Evolutionary conservation across 2,888 invertebrate genomes (phyloP).

Genomic region (Lissonota sp.): DNA sequence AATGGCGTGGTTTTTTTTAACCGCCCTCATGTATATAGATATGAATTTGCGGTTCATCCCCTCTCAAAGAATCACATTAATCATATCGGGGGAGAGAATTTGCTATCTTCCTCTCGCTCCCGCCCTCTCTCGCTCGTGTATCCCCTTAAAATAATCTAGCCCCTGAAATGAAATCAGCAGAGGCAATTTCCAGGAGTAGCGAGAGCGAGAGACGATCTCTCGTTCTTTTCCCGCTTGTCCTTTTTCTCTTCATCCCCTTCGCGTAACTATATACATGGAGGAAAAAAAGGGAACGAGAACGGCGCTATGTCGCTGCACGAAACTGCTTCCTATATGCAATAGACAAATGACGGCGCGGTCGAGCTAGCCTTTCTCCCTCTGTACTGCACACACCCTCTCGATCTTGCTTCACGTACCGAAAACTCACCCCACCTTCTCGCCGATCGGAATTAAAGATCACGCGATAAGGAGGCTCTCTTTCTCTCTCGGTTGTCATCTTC

Average conservation of each 20-base stretch:
- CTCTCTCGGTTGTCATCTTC: slow-evolving; percentile 55
- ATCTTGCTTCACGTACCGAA: slow-evolving; percentile 35
- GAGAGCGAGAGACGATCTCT: slow-evolving; percentile 72
- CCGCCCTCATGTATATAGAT: slow-evolving; percentile 1
- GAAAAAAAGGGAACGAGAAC: slow-evolving; percentile 39
- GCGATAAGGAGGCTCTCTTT: slow-evolving; percentile 77
- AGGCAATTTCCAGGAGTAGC: slow-evolving; percentile 81
- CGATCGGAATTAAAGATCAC: slow-evolving; percentile 82
- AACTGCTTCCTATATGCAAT: slow-evolving; percentile 74
- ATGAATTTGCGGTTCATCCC: slow-evolving; percentile 52
- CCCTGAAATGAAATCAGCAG: slow-evolving; percentile 83
- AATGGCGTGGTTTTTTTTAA: no score
- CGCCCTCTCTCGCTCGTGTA: slow-evolving; percentile 38
- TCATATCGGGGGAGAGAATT: slow-evolving; percentile 73
- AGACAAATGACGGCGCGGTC: slow-evolving; percentile 82
- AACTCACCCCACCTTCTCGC: slow-evolving; percentile 64
- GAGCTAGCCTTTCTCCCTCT: slow-evolving; percentile 47
- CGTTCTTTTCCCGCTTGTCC: slow-evolving; percentile 66
- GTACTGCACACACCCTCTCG: not conserved
- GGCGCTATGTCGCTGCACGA: slow-evolving; percentile 46
- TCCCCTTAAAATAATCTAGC: slow-evolving; percentile 83
- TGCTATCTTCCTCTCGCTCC: slow-evolving; percentile 57
- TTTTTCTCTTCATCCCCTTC: slow-evolving; percentile 40
- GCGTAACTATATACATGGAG: slow-evolving; percentile 21
- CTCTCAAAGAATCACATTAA: slow-evolving; percentile 81